Evolutionary conservation across 1,140 invertebrate species (phyloP).

Genomic region (Anastatus disparis): DNA sequence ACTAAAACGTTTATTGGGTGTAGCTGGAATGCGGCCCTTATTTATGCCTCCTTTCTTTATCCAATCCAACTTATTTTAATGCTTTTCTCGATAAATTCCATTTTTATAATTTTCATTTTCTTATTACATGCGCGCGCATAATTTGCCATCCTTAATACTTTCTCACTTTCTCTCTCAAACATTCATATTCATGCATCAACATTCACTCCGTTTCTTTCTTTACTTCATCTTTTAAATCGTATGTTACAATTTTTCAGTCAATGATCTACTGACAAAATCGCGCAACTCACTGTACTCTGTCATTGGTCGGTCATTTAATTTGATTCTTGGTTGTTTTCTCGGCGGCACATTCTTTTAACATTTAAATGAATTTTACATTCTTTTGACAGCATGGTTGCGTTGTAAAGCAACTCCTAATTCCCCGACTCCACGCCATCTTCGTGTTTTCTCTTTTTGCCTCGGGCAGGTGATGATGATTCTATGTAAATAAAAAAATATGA

Average conservation of each 20-base stretch:
- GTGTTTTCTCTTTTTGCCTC: constrained; percentile 80
- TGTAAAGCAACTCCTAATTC: constrained; percentile 58
- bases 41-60: constrained; percentile 52
- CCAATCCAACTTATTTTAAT: constrained; percentile 48
- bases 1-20: constrained; percentile 66
- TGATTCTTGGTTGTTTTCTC: constrained; percentile 66
- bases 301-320: constrained; percentile 66
- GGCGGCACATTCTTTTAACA: constrained; percentile 63
- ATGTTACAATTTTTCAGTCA: constrained; percentile 56
- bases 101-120: constrained; percentile 15
- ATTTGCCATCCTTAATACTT: constrained; percentile 37
- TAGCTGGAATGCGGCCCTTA: constrained; percentile 66
- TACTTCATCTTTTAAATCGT: constrained; percentile 43
- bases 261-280: constrained; percentile 61
- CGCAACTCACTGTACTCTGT: constrained; percentile 64
- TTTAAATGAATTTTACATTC: constrained; percentile 65
- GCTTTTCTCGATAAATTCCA: constrained; percentile 27
- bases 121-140: constrained; percentile 18
- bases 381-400: constrained; percentile 58
- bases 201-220: constrained; percentile 21
- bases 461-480: constrained; percentile 66
- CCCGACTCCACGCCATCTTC: constrained; percentile 68
- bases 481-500: constrained; percentile 1
- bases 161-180: constrained; percentile 18
- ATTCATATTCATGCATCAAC: constrained; percentile 11